Evolutionary conservation across 2,113 vertebrate species (phyloP).

Genomic region (Loxodonta africana): DNA sequence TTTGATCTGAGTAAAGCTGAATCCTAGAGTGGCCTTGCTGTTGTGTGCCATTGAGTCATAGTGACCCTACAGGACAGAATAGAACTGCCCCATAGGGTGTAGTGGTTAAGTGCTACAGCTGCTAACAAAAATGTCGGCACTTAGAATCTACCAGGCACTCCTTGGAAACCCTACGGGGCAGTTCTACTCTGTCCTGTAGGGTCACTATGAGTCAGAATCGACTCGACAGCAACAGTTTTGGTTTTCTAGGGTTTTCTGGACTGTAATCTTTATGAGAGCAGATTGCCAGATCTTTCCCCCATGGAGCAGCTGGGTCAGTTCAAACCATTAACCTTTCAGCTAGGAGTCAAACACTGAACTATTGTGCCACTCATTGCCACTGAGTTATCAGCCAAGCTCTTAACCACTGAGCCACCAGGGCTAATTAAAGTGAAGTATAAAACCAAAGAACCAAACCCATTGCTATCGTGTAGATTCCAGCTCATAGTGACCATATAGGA

Average conservation of each 20-base stretch:
- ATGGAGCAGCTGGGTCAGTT: not conserved
- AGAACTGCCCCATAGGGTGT: not conserved
- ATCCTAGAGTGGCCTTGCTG: not conserved
- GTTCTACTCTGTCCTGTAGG: too few relatives aligned
- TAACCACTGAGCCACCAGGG: not conserved
- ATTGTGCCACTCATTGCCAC: not conserved
- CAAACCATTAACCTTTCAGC: not conserved
- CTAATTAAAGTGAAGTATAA: not conserved
- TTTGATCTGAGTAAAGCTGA: not conserved
- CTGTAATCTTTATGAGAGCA: not conserved
- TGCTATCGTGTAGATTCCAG: not conserved
- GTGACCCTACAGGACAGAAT: not conserved
- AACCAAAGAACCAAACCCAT: not conserved
- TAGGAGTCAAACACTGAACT: not conserved
- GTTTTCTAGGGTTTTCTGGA: not conserved
- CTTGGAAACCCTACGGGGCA: too few relatives aligned
- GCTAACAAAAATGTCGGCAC: too few relatives aligned
- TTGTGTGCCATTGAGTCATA: not conserved
- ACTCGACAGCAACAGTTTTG: too few relatives aligned
- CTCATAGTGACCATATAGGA: not conserved
- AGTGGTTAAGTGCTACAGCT: too few relatives aligned
- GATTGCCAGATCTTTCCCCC: not conserved
- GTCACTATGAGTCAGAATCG: too few relatives aligned
- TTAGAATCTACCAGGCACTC: too few relatives aligned
- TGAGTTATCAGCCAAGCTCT: not conserved